Evolutionary conservation across 2,113 vertebrate genomes (phyloP).

Genomic region (Mormyrus iriodes): DNA sequence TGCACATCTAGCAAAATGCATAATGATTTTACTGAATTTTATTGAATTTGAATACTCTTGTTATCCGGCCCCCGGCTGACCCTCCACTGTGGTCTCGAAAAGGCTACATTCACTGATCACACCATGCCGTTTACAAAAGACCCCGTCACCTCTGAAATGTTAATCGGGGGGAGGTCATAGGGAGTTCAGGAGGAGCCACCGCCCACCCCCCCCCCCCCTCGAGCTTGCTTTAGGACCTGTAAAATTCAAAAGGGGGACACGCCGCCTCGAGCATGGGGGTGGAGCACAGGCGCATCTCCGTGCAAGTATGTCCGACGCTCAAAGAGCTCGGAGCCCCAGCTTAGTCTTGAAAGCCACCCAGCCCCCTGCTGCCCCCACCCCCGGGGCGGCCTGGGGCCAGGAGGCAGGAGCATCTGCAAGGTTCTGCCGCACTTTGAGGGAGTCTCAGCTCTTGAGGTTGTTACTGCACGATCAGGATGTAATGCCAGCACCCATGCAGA

Average conservation of each 20-base stretch:
- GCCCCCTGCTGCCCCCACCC: not conserved
- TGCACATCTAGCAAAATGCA: not conserved
- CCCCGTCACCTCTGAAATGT: not conserved
- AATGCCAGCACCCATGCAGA: constrained; percentile 32
- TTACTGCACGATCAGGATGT: no score
- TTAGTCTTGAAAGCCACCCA: constrained; percentile 52
- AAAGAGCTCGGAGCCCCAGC: constrained; percentile 55
- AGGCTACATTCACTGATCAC: not conserved
- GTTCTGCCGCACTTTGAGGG: no score
- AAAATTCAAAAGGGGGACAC: constrained; percentile 57
- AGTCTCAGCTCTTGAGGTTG: no score
- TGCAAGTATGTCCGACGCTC: constrained; percentile 42
- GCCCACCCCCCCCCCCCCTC: no score
- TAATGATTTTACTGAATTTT: not conserved
- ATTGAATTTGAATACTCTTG: not conserved
- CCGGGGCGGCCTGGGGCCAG: constrained; percentile 16
- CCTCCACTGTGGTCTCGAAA: not conserved
- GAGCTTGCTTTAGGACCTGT: constrained; percentile 48
- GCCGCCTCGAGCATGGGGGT: constrained; percentile 33
- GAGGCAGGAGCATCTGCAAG: no score
- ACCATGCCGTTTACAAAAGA: not conserved
- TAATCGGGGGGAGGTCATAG: constrained; percentile 47
- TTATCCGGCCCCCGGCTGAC: not conserved
- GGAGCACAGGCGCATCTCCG: constrained; percentile 31
- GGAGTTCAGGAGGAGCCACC: constrained; percentile 41